Percentiles rank a stretch among this genome's conserved stretches.
These are phyloP conservation scores for Acanthurus tractus DNA, from an alignment of 2,797 vertebrate species.

Conservation along the genomic window DNA sequence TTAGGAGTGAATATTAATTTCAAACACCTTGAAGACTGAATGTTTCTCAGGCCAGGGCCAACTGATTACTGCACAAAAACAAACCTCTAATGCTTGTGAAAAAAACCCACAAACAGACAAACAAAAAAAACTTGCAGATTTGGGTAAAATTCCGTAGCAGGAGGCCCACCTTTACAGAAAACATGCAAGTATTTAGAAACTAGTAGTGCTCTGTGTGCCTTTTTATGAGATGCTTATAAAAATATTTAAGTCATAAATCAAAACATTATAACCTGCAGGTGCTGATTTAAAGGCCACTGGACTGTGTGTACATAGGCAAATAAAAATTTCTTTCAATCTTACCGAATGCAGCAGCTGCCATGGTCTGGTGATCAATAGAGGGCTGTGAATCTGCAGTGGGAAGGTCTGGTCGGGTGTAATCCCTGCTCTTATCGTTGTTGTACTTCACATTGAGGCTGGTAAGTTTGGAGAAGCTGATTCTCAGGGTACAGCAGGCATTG, in stretches of 20 bases:
- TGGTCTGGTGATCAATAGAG: conserved; percentile 92
- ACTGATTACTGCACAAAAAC: no score
- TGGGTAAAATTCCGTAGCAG: no score
- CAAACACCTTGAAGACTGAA: no score
- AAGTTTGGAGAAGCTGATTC: conserved; percentile 98
- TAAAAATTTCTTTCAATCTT: conserved; percentile 24
- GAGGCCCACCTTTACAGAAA: no score
- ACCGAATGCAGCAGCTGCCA: conserved; percentile 95
- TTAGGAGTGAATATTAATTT: no score
- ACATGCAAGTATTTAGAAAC: no score
- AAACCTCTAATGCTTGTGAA: no score
- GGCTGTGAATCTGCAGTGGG: conserved; percentile 94
- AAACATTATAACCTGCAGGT: not conserved
- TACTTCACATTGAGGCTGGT: conserved; percentile 98
- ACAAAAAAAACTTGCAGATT: no score
- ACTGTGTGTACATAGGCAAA: not conserved
- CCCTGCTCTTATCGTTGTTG: conserved; percentile 98
- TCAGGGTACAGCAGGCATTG: conserved; percentile 97
- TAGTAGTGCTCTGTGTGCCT: no score
- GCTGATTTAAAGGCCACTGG: not conserved
- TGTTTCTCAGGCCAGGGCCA: no score
- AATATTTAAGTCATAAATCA: not conserved
- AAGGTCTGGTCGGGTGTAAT: conserved; percentile 96
- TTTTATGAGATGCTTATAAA: no score
- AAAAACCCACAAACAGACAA: no score